Evolutionary conservation across 2,888 invertebrate genomes (phyloP), one percentile per base, ranked within the genome.

Genomic region (Ephialtes manifestator): DNA sequence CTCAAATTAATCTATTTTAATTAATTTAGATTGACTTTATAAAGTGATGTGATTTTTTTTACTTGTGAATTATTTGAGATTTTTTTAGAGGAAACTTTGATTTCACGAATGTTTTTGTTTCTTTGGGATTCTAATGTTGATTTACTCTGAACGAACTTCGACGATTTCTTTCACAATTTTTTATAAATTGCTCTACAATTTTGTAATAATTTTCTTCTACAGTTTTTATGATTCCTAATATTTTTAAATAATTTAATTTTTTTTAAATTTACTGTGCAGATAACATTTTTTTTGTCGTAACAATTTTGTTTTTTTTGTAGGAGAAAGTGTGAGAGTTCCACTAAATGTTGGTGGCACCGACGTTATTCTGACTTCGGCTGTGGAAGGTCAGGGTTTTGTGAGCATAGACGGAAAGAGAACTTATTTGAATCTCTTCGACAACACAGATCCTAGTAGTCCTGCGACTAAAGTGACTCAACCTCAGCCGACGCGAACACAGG

Each of bases 371-470:
- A 94, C 94, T 13, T 97, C 97, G 0, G 96, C 97, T 3, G 96
- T 97, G 7, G 97, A 97, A 20, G 96, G 97, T 67, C 97, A 98
- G 91, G 97, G 98, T 35, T 98, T 97, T 94, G 98, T 98, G 18
- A 98, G 98, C 31, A 98, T 98, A 81, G 98, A 98, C 92, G 98
- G 98, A 51, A 97, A 98, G 94, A 95, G 98, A 90, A 98, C 98
- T 0, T 98, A 98, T 92, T 95, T 98, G 89, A 97, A 98, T 94
- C 95, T 98, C 58, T 97, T 98, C 93, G 97, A 97, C 85, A 96
- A 96, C 11, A 92, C 94, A 1, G 94, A 95, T 35, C 94, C 94
- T 7, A 93, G 94, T 8, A 93, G 88, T 28, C 90, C 89, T 48
- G 87, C 87, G 15, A 89, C 94, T 1, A 79, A 84, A 46, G 67